phyloP scores from a whole-genome alignment of 2,113 vertebrate species.

The Pteropus alecto region DNA sequence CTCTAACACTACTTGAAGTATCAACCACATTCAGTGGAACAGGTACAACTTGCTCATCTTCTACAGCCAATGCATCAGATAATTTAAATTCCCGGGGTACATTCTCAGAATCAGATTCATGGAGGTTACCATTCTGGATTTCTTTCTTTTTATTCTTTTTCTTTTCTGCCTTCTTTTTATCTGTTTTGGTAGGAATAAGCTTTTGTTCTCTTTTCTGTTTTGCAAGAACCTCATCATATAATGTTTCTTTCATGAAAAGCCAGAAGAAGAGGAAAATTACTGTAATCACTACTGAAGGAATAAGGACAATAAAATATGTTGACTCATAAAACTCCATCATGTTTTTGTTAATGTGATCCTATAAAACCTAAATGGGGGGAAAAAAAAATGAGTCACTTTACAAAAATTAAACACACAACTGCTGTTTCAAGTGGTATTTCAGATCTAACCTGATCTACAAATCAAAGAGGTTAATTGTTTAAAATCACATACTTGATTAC shows the following conservation, averaged over 20 bases:
- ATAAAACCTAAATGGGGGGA: conserved; percentile 71
- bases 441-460: not conserved
- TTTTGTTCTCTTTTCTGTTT: conserved; percentile 95
- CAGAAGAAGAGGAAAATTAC: conserved; percentile 99
- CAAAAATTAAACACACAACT: not conserved
- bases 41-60: conserved; percentile 83
- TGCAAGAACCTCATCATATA: conserved; percentile 96
- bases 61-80: conserved; percentile 83
- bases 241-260: conserved; percentile 99
- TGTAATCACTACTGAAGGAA: conserved; percentile 93
- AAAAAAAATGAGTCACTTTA: conserved; percentile 16
- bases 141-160: conserved; percentile 99
- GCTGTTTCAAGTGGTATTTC: conserved; percentile 1
- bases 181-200: conserved; percentile 87
- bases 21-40: conserved; percentile 78
- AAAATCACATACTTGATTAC: conserved; percentile 22
- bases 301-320: conserved; percentile 95
- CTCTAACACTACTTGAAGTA: conserved; percentile 83
- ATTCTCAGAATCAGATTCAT: conserved; percentile 93
- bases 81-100: conserved; percentile 88
- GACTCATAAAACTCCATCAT: conserved; percentile 97
- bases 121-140: conserved; percentile 86
- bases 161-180: conserved; percentile 96
- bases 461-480: not conserved
- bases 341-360: conserved; percentile 79